Percentiles rank a stretch among this genome's conserved stretches.
Conservation (phyloP, 2,113 vertebrate genomes). For the Caracal caracal region DNA sequence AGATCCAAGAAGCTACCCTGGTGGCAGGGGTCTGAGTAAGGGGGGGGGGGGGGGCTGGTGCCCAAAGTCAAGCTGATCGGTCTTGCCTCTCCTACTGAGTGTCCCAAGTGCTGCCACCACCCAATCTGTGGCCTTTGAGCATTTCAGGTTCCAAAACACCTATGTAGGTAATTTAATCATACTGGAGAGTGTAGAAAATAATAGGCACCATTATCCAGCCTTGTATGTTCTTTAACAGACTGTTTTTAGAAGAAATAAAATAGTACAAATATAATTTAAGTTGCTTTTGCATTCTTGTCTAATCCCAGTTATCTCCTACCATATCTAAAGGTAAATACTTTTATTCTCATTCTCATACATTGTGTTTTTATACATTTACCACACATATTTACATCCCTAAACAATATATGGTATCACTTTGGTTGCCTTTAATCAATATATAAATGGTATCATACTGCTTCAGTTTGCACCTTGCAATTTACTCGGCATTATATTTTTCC, state of each 20-base stretch:
- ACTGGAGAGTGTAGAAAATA: not conserved
- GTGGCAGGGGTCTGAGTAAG: not conserved
- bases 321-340: not conserved
- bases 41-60: accelerated
- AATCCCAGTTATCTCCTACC: not conserved
- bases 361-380: not conserved
- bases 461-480: not conserved
- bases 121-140: not conserved
- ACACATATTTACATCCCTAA: not conserved
- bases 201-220: not conserved
- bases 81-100: not conserved
- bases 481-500: not conserved
- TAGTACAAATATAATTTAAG: not conserved
- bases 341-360: not conserved
- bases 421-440: not conserved
- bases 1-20: not conserved
- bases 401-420: not conserved
- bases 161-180: not conserved
- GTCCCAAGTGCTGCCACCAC: not conserved
- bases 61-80: not conserved
- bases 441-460: not conserved
- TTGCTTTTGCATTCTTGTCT: not conserved
- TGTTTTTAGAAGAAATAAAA: not conserved
- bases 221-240: not conserved
- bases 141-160: not conserved